These are phyloP conservation scores for Macrotrachela quadricornifera DNA, from an alignment of 1,140 invertebrate genomes.

Conservation along the genomic window DNA sequence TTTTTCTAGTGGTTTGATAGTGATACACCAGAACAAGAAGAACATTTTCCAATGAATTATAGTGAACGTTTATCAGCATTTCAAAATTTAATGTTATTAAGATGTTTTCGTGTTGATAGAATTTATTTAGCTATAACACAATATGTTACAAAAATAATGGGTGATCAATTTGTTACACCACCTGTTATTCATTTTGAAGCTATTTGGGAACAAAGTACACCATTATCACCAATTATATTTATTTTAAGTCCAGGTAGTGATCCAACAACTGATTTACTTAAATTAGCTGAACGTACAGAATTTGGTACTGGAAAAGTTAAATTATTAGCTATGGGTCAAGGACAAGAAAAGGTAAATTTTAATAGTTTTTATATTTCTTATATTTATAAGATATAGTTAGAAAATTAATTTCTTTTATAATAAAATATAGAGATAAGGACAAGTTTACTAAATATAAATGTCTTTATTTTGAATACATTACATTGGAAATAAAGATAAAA, in stretches of 20 bases:
- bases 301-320: constrained; percentile 50
- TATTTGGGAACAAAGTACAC: constrained; percentile 56
- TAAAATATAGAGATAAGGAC: no score
- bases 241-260: constrained; percentile 66
- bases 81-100: constrained; percentile 51
- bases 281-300: constrained; percentile 49
- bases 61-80: constrained; percentile 40
- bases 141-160: constrained; percentile 56
- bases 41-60: constrained; percentile 42
- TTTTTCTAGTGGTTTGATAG: constrained; percentile 52
- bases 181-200: constrained; percentile 54
- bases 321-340: constrained; percentile 63
- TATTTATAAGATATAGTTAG: no score
- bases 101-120: constrained; percentile 62
- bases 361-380: no score
- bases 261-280: constrained; percentile 63
- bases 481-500: no score
- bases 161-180: constrained; percentile 58
- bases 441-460: no score
- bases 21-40: constrained; percentile 46
- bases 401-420: no score
- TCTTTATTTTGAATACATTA: no score
- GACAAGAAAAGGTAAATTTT: constrained; percentile 48
- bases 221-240: constrained; percentile 57
- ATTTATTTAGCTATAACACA: constrained; percentile 54